Base-by-base conservation (phyloP, 2,888 invertebrate species). In the Stenolophus ochropezus region DNA sequence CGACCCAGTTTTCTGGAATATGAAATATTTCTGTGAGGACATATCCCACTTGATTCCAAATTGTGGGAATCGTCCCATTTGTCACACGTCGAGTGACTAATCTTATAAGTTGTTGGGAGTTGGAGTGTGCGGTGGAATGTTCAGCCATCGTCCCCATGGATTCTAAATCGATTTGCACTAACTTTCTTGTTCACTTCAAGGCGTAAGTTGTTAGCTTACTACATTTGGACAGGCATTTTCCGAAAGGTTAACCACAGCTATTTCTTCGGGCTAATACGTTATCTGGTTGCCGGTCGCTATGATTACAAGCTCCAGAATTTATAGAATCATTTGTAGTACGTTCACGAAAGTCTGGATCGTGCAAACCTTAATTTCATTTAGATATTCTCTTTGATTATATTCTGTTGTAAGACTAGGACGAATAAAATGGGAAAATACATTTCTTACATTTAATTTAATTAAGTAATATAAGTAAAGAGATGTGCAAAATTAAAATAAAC, bases 151-250 rank as follows among this genome's bases (percentile, higher is more conserved):
- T 69, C 69, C 69, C 69, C 8, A 16, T 69, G 42, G 42, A 69
- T 69, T 69, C 33, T 47, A 69, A 69, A 69, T 69, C 69, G 47
- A 69, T 69, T 42, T 69, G 11, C 14, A 61, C 61, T 27, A 61
- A 61, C 61, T 61, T 61, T 61, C 61, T 61, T 61, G 61, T 61
- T 23, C 61, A 14, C 33, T 69, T 69, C 47, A 8, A 69, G 14
- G 6, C 42, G 47, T 69, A 69, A 69, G 69, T 42, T 69, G 33
- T 21, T 69, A 20, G 20, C 25, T 42, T 69, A 69, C 4, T 20
- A 42, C 69, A 69, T 69, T 33, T 69, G 21, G 8, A 20, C 47
- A 33, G 33, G 1, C 27, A 42, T 61, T 61, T 61, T 61, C 61
- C 61, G 21, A 61, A 61, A 61, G 61, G 51, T 4, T 61, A 61